Percentiles rank a stretch among this genome's conserved stretches.
phyloP scores from a whole-genome alignment of 1,140 invertebrate species.

The Dinothrombium tinctorium region DNA sequence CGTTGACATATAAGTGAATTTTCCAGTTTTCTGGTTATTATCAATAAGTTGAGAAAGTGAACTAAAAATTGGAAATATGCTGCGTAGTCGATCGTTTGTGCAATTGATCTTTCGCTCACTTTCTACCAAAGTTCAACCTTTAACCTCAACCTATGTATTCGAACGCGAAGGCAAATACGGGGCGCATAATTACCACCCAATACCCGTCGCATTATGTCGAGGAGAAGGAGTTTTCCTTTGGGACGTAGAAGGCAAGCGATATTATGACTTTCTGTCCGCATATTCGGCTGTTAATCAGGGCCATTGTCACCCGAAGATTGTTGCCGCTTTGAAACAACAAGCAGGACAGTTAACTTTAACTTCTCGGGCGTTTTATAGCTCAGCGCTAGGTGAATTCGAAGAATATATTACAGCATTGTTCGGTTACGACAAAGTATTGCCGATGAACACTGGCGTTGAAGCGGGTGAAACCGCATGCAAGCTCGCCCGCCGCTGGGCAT shows the following conservation, averaged over 20 bases:
- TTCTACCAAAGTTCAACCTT: too few relatives aligned
- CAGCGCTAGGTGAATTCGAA: constrained; percentile 74
- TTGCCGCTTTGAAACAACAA: constrained; percentile 49
- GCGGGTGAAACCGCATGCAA: constrained; percentile 90
- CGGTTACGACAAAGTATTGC: constrained; percentile 52
- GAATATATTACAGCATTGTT: constrained; percentile 75
- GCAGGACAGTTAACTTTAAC: constrained; percentile 45
- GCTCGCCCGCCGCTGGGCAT: constrained; percentile 76
- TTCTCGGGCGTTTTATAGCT: constrained; percentile 80
- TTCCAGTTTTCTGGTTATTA: too few relatives aligned
- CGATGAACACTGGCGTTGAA: constrained; percentile 38
- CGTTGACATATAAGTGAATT: too few relatives aligned
- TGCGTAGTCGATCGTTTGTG: too few relatives aligned
- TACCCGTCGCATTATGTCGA: constrained; percentile 2
- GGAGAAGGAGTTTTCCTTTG: constrained; percentile 57
- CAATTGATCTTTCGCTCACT: too few relatives aligned
- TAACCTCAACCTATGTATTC: constrained; percentile 24
- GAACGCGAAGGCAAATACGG: constrained; percentile 61
- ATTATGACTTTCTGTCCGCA: constrained; percentile 86
- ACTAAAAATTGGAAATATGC: too few relatives aligned
- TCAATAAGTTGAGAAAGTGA: too few relatives aligned
- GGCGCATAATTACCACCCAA: constrained; percentile 86
- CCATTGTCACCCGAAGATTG: constrained; percentile 86
- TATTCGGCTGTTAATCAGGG: constrained; percentile 97
- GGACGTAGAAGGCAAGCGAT: constrained; percentile 85